phyloP scores from a whole-genome alignment of 2,113 vertebrate species.

The Lontra canadensis region DNA sequence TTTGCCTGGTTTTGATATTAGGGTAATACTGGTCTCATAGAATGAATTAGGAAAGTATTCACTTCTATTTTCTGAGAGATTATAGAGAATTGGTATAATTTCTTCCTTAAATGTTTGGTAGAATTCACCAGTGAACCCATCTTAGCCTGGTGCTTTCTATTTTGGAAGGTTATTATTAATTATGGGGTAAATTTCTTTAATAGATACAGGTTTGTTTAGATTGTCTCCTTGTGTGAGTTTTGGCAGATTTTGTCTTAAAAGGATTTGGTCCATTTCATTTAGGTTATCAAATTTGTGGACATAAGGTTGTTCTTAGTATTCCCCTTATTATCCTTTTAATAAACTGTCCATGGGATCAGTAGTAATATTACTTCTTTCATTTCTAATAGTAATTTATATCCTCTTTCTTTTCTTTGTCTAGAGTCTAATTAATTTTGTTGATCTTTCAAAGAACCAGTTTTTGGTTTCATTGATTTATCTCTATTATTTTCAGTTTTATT shows the following conservation, averaged over 20 bases:
- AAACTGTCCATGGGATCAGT: background rate
- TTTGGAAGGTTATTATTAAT: constrained; percentile 10
- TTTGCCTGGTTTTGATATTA: background rate
- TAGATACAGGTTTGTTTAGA: background rate
- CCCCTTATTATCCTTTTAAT: background rate
- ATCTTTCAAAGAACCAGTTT: background rate
- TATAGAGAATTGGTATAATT: background rate
- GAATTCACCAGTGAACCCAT: background rate
- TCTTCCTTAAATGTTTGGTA: background rate
- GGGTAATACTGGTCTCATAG: background rate
- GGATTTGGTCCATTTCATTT: background rate
- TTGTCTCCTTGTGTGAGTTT: background rate
- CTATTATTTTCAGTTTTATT: background rate
- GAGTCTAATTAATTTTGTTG: background rate
- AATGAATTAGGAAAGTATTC: background rate
- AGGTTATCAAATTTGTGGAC: background rate
- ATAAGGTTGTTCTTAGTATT: background rate
- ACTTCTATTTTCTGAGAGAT: background rate
- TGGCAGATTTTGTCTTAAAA: background rate
- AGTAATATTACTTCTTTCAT: background rate
- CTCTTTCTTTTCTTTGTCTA: background rate
- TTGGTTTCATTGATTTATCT: background rate
- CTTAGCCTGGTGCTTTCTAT: background rate
- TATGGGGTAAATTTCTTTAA: background rate
- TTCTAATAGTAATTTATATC: background rate